These are phyloP conservation scores for Aphidius gifuensis DNA, from an alignment of 1,140 invertebrate genomes.

Conservation along the genomic window DNA sequence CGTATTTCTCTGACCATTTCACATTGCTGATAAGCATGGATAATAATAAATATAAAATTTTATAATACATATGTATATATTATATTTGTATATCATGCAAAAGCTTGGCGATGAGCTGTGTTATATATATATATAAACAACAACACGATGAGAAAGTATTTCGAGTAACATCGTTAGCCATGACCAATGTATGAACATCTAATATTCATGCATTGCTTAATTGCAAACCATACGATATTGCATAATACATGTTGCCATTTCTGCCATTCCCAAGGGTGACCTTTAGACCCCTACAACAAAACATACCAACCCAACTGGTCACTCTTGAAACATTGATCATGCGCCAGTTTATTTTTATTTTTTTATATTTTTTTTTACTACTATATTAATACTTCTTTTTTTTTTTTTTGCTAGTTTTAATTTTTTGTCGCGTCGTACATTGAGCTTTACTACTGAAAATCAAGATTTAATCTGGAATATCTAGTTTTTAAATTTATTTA, in stretches of 20 bases:
- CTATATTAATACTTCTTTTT: not conserved
- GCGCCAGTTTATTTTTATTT: not conserved
- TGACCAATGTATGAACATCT: conserved; percentile 6
- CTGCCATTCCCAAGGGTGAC: conserved; percentile 15
- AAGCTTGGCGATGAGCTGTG: no score
- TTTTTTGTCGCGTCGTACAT: no score
- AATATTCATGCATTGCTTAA: conserved; percentile 17
- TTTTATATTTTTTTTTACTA: not conserved
- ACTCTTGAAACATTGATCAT: conserved; percentile 21
- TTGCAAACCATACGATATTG: conserved; percentile 4
- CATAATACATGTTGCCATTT: conserved; percentile 2
- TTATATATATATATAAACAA: no score
- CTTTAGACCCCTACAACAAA: conserved; percentile 4
- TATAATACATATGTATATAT: no score
- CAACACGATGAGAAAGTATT: no score
- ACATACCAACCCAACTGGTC: conserved; percentile 2
- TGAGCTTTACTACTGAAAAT: no score
- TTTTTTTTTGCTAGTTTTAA: no score
- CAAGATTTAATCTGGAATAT: no score
- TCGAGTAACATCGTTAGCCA: no score
- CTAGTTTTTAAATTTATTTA: no score
- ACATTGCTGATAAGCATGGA: not conserved
- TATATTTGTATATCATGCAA: no score
- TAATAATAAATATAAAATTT: no score
- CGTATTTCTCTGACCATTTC: not conserved